Conservation (phyloP, 2,797 vertebrate genomes). For the Syndactyla subalaris region DNA sequence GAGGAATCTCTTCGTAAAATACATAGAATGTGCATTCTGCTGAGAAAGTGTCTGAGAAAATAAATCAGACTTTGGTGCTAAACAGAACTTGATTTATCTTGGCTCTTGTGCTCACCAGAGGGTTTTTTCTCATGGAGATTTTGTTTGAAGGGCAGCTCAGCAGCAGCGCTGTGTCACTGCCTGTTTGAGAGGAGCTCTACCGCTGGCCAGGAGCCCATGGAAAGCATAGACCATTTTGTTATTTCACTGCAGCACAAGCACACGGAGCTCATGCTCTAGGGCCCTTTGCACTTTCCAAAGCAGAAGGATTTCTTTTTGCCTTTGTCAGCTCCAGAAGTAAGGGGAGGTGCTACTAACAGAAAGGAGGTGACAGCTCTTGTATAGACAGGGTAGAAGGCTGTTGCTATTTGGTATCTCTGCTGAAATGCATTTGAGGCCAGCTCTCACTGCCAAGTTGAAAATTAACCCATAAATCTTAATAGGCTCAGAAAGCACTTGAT, state of each 20-base stretch:
- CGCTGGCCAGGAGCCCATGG: background rate
- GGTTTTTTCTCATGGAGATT: slow-evolving; percentile 5
- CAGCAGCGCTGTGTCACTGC: background rate
- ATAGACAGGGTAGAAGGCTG: background rate
- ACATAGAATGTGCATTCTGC: background rate
- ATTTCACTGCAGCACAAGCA: background rate
- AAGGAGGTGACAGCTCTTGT: background rate
- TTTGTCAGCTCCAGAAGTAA: background rate
- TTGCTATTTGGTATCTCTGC: background rate
- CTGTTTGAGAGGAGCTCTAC: background rate
- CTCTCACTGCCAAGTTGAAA: background rate
- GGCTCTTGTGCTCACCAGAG: background rate
- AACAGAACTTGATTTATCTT: background rate
- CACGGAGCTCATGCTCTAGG: background rate
- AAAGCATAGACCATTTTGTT: background rate
- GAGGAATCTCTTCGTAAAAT: background rate
- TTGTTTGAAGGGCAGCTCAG: background rate
- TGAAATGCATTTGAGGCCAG: background rate
- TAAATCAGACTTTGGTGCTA: background rate
- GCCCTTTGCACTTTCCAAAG: background rate
- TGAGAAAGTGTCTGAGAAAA: background rate
- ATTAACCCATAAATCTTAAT: slow-evolving; percentile 12
- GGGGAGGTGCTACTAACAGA: background rate
- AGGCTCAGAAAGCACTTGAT: slow-evolving; percentile 2
- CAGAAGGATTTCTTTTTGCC: background rate